Evolutionary conservation across 2,797 vertebrate species (phyloP), one percentile per base, ranked within the genome.

Genomic region (Argentina silus): DNA sequence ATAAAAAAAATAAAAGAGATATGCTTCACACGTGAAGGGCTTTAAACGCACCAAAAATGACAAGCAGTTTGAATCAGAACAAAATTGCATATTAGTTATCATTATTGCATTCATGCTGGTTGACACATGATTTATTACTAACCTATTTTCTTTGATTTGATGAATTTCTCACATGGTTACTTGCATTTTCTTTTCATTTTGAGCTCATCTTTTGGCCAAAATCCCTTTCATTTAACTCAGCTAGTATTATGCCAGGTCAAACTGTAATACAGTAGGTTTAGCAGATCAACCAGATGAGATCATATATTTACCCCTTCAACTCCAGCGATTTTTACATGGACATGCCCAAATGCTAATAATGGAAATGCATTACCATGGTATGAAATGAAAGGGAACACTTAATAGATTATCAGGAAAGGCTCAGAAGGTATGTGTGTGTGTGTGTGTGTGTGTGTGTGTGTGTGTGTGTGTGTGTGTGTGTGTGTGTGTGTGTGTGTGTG

Each of bases 21-120:
- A 21, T 42, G 53, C 65, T 73, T 82, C 51, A 76, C 44, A 65
- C 21, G 19, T 23, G 56, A 8, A 65, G 14, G 61, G 15, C 61
- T 71, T 73, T 68, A 73, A 71, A 80, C 62, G 72, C 42, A 70
- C 23, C 53, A 11, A 47, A 66, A 67, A 70, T 43, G 0, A 36
- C 10, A n/a, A 64, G 8, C 62, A 23, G 44, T 5, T 36, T 36
- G 57, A 11, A 36, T 60, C 17, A 12, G 21, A 23, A 3, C 9
- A 27, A 7, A 11, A 65, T 48, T 47, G n/a, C n/a, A n/a, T 9
- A 3, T 19, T 57, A 7, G 17, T 56, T 56, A 21, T n/a, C 15
- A n/a, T n/a, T 27, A 14, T 42, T 36, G 5, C 27, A 23, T 7
- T 14, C 1, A 27, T 62, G 8, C 15, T 62, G 15, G 42, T 42